These are phyloP conservation scores for Philotrypesis tridentata DNA, from an alignment of 1,140 invertebrate species.

Conservation along the genomic window DNA sequence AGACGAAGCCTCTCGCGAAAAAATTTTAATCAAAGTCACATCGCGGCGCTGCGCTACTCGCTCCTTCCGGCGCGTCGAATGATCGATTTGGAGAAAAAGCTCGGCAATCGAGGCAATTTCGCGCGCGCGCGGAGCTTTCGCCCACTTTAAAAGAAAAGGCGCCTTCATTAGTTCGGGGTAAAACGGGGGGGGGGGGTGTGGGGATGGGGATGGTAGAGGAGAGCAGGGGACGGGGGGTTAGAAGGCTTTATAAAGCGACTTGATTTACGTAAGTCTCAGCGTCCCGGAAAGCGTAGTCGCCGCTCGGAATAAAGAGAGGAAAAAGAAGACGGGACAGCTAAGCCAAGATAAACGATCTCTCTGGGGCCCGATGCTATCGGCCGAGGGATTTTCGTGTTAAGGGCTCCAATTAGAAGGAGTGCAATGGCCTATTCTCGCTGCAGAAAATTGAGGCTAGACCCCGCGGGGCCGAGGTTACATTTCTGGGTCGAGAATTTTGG, in stretches of 20 bases:
- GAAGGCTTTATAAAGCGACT: constrained; percentile 35
- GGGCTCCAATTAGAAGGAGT: constrained; percentile 53
- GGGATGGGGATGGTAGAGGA: too few species aligned
- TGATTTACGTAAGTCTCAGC: constrained; percentile 41
- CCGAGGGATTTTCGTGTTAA: background rate
- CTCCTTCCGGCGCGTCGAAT: too few species aligned
- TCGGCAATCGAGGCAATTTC: constrained; percentile 11
- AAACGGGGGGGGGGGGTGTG: too few species aligned
- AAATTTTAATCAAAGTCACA: too few species aligned
- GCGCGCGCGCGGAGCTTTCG: background rate
- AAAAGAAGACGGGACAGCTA: background rate
- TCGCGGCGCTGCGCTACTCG: too few species aligned
- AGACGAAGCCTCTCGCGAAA: too few species aligned
- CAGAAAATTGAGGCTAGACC: too few species aligned
- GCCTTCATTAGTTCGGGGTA: constrained; percentile 39
- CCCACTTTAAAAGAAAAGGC: constrained; percentile 16
- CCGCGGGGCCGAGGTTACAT: too few species aligned
- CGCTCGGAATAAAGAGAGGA: constrained; percentile 11
- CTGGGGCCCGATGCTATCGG: background rate
- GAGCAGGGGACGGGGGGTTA: too few species aligned
- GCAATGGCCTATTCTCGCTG: background rate
- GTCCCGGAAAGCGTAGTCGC: too few species aligned
- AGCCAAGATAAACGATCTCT: constrained; percentile 46
- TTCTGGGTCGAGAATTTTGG: too few species aligned
- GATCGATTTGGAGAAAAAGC: too few species aligned